phyloP scores from a whole-genome alignment of 2,797 vertebrate species.

The Fratercula arctica region DNA sequence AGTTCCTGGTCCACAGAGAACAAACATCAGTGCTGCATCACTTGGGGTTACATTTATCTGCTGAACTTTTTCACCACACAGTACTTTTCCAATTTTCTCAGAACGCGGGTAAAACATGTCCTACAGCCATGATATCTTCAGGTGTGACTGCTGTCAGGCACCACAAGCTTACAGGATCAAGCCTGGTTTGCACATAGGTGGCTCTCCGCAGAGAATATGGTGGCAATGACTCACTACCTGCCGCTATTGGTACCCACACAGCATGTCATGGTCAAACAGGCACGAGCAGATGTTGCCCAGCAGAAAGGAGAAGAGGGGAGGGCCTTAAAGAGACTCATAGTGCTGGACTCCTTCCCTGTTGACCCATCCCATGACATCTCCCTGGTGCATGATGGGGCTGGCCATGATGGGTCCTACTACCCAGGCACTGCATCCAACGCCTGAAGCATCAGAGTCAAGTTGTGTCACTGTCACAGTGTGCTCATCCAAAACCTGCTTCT shows the following conservation, averaged over 20 bases:
- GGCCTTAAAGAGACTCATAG: accelerated
- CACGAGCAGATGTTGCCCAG: background rate
- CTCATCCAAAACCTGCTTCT: background rate
- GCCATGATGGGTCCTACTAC: accelerated
- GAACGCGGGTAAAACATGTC: background rate
- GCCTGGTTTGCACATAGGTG: background rate
- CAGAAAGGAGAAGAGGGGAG: background rate
- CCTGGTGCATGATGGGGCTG: accelerated
- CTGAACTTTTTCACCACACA: background rate
- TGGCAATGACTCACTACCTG: background rate
- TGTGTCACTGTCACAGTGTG: background rate
- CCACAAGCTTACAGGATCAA: background rate
- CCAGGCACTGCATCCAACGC: background rate
- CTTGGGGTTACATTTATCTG: background rate
- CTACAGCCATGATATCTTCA: background rate
- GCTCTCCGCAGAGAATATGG: background rate
- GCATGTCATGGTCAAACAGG: background rate
- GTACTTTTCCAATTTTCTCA: background rate
- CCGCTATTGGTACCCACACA: background rate
- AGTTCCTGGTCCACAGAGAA: background rate
- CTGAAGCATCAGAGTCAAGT: background rate
- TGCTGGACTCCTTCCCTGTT: background rate
- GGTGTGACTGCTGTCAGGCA: background rate
- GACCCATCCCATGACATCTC: background rate
- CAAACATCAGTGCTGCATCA: background rate